Percentiles rank a stretch among this genome's conserved stretches.
phyloP scores from a whole-genome alignment of 2,797 vertebrate species.

The Intellagama lesueurii region DNA sequence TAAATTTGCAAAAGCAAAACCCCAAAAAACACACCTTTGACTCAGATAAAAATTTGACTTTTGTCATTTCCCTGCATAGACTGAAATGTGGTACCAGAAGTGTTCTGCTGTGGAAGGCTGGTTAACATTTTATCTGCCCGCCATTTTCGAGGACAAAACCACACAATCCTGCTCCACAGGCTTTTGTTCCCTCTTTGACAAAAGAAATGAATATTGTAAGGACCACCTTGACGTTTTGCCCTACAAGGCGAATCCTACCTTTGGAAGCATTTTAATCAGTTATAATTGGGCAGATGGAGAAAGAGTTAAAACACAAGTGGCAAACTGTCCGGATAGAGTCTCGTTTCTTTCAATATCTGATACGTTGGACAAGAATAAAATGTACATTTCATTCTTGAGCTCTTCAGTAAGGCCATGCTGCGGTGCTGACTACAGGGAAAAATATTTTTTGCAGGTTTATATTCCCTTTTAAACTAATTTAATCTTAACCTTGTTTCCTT shows the following conservation, averaged over 20 bases:
- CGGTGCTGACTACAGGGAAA: neutral
- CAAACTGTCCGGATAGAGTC: too few relatives aligned
- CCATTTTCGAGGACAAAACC: neutral
- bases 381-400: neutral
- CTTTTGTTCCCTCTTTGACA: too few relatives aligned
- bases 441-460: neutral
- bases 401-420: neutral
- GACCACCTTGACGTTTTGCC: neutral
- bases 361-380: neutral
- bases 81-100: neutral
- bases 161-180: neutral
- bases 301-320: too few relatives aligned
- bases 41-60: neutral
- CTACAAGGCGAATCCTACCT: neutral
- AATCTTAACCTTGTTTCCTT: too few relatives aligned
- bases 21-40: neutral
- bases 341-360: neutral
- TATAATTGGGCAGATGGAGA: too few relatives aligned
- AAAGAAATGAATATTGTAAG: neutral
- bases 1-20: constrained; percentile 10
- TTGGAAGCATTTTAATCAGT: neutral
- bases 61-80: neutral
- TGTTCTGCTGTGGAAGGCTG: neutral
- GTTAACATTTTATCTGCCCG: neutral
- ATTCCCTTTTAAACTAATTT: too few relatives aligned